phyloP scores from a whole-genome alignment of 2,113 vertebrate genomes.

The Pelobates fuscus region DNA sequence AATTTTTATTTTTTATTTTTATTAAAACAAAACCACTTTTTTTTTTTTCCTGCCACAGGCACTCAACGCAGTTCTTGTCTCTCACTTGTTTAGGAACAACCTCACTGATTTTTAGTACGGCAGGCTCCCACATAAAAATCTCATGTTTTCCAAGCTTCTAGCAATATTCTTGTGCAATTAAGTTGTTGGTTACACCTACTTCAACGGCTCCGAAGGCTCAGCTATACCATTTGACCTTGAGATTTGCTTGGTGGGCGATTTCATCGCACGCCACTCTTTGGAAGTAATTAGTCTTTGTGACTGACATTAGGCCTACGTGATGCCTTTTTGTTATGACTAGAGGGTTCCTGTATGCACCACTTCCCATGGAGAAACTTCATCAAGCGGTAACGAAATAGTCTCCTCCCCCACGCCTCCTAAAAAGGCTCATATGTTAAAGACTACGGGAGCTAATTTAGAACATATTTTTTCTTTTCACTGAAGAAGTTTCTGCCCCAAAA shows the following conservation, averaged over 20 bases:
- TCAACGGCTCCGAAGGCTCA: not conserved
- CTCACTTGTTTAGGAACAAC: constrained; percentile 2
- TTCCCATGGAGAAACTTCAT: not conserved
- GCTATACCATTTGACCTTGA: constrained; percentile 15
- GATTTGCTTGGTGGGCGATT: not conserved
- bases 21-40: not conserved
- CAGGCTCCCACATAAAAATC: not conserved
- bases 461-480: too few species aligned
- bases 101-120: not conserved
- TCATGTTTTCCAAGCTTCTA: not conserved
- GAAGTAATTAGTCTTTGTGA: constrained; percentile 9
- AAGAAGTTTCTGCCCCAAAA: too few species aligned
- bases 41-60: constrained; percentile 25
- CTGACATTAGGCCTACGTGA: not conserved
- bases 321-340: not conserved
- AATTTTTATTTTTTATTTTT: not conserved
- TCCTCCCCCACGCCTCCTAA: too few species aligned
- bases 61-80: constrained; percentile 10
- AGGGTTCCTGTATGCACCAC: not conserved
- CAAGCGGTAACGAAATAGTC: too few species aligned
- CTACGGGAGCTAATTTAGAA: too few species aligned
- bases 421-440: too few species aligned
- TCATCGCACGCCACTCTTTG: not conserved
- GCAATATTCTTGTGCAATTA: not conserved
- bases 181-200: not conserved